A percentile compares a stretch with the other conserved stretches of the same genome.
These are phyloP conservation scores for Nemopilema nomurai DNA, from an alignment of 30 jellyfish, hydroid and myxozoan genomes.

Conservation along the genomic window DNA sequence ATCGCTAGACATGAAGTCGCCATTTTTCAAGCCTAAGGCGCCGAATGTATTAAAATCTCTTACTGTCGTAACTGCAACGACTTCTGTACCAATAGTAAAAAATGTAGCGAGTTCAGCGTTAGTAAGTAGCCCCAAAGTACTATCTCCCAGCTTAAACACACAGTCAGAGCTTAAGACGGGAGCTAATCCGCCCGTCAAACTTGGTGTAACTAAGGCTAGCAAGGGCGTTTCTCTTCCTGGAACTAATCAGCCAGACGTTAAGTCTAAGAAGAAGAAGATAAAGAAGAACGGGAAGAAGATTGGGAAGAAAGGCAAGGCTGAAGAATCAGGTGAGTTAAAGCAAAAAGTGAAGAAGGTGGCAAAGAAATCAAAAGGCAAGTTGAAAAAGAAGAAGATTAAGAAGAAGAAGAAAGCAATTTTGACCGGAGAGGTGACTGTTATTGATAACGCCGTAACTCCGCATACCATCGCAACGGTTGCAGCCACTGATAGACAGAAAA, in stretches of 20 bases:
- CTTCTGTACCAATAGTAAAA: background rate
- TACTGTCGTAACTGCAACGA: background rate
- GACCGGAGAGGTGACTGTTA: background rate
- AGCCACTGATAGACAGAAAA: slow-evolving; percentile 29
- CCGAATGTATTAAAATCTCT: background rate
- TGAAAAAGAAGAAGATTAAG: slow-evolving; percentile 30
- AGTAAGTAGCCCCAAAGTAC: background rate
- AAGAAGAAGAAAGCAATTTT: slow-evolving; percentile 11
- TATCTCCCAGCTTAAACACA: background rate
- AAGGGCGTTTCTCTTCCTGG: background rate
- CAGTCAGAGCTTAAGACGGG: background rate
- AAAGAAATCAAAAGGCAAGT: background rate
- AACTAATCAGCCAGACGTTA: no score
- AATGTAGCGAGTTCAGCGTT: background rate
- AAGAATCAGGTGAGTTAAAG: background rate
- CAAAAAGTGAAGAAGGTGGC: background rate
- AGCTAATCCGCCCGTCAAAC: background rate
- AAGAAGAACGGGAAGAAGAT: slow-evolving; percentile 31
- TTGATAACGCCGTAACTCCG: background rate
- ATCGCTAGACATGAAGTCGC: slow-evolving; percentile 70
- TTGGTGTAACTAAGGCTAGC: background rate
- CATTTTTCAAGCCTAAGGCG: slow-evolving; percentile 49
- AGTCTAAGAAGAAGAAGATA: slow-evolving; percentile 20
- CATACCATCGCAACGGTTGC: slow-evolving; percentile 14
- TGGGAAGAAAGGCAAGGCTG: background rate